Percentiles rank a stretch among this genome's conserved stretches.
These are phyloP conservation scores for Zosterops pallidus DNA, from an alignment of 2,113 vertebrate genomes.

Conservation along the genomic window DNA sequence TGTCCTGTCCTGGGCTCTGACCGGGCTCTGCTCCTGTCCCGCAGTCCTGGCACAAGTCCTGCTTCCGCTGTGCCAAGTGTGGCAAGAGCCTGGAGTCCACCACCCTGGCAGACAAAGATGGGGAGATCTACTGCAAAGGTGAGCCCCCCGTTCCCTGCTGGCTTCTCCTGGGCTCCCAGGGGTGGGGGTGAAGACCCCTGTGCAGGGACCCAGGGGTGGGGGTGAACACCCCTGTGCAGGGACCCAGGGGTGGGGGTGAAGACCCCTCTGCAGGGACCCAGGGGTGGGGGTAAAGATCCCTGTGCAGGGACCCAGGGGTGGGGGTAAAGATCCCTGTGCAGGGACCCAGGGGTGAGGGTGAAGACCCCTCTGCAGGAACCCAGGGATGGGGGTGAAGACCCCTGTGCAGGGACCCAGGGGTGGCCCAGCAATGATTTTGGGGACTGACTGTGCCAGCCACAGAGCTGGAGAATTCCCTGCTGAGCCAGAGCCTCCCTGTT, in stretches of 20 bases:
- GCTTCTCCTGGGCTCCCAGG: not conserved
- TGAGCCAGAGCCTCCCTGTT: not conserved
- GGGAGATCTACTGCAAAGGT: conserved; percentile 98
- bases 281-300: not conserved
- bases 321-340: not conserved
- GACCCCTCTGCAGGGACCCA: too few relatives aligned
- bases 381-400: too few relatives aligned
- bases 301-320: not conserved
- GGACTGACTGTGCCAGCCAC: not conserved
- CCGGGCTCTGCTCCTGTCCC: not conserved
- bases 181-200: not conserved
- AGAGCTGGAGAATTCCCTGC: not conserved
- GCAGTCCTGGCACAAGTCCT: conserved; percentile 93
- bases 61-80: conserved; percentile 92
- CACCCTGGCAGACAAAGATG: conserved; percentile 91
- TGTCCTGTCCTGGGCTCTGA: not conserved
- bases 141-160: not conserved
- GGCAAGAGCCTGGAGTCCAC: conserved; percentile 94
- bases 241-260: not conserved
- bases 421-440: not conserved
- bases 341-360: not conserved
- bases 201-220: not conserved
- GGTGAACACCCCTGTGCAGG: too few relatives aligned
- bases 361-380: too few relatives aligned
- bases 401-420: too few relatives aligned